Conservation (phyloP, 1,140 invertebrate genomes). For the Phymastichus coffea region DNA sequence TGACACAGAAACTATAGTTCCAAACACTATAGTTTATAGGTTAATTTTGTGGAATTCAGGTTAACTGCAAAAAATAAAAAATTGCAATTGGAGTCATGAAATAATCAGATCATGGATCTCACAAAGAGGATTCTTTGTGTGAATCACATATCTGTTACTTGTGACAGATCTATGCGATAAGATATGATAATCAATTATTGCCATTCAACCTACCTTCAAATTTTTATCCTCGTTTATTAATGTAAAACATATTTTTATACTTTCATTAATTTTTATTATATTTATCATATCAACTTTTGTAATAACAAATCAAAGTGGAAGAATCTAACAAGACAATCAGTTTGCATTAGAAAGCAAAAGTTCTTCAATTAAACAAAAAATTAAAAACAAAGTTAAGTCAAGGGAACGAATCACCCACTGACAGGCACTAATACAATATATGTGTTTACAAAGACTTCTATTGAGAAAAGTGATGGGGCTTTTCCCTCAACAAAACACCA, state of each 20-base stretch:
- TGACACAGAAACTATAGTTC: neutral
- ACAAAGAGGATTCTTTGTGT: neutral
- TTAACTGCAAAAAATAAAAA: conserved; percentile 1
- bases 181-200: conserved; percentile 17
- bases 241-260: no score
- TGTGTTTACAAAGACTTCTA: neutral
- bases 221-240: no score
- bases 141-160: conserved; percentile 6
- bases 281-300: no score
- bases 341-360: no score
- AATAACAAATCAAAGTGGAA: no score
- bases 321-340: no score
- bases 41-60: neutral
- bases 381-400: no score
- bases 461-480: neutral
- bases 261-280: no score
- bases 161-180: conserved; percentile 8
- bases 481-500: neutral
- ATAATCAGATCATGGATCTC: neutral
- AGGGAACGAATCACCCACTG: neutral
- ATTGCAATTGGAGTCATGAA: neutral
- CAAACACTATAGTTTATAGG: neutral
- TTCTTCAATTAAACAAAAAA: no score
- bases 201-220: no score
- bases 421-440: neutral